These are phyloP conservation scores for Pedicia rivosa DNA, from an alignment of 2,888 invertebrate species.

Conservation along the genomic window DNA sequence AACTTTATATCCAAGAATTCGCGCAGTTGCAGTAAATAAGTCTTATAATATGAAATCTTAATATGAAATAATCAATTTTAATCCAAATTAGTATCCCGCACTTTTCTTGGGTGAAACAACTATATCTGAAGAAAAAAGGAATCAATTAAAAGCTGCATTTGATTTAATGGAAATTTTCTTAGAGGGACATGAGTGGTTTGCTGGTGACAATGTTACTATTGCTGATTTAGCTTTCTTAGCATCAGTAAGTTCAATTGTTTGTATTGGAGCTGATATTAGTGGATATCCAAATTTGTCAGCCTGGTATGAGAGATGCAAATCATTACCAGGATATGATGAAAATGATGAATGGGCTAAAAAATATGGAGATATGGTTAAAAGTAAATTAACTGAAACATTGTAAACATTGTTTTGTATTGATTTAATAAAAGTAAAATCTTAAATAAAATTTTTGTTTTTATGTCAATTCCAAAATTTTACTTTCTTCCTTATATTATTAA, in stretches of 20 bases:
- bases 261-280: slow-evolving; percentile 12
- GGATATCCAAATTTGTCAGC: slow-evolving; percentile 11
- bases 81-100: slow-evolving; percentile 37
- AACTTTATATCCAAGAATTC: slow-evolving; percentile 41
- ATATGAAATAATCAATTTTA: background rate
- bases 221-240: slow-evolving; percentile 31
- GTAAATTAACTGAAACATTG: slow-evolving; percentile 27
- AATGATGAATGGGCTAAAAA: slow-evolving; percentile 41
- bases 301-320: slow-evolving; percentile 42
- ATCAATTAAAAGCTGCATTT: slow-evolving; percentile 39
- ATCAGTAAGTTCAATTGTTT: slow-evolving; percentile 23
- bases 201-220: slow-evolving; percentile 29
- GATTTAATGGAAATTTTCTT: slow-evolving; percentile 26
- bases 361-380: slow-evolving; percentile 40
- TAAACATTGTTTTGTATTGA: too few species aligned
- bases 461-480: too few species aligned
- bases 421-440: too few species aligned
- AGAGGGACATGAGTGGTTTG: slow-evolving; percentile 25
- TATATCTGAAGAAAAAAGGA: slow-evolving; percentile 35
- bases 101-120: slow-evolving; percentile 39
- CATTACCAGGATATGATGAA: slow-evolving; percentile 40
- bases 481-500: too few species aligned
- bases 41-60: too few species aligned
- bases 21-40: slow-evolving; percentile 40
- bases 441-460: too few species aligned